A percentile compares a stretch with the other conserved stretches of the same genome.
Evolutionary conservation across 2,888 invertebrate species (phyloP).

Genomic region (Ligdia adustata): DNA sequence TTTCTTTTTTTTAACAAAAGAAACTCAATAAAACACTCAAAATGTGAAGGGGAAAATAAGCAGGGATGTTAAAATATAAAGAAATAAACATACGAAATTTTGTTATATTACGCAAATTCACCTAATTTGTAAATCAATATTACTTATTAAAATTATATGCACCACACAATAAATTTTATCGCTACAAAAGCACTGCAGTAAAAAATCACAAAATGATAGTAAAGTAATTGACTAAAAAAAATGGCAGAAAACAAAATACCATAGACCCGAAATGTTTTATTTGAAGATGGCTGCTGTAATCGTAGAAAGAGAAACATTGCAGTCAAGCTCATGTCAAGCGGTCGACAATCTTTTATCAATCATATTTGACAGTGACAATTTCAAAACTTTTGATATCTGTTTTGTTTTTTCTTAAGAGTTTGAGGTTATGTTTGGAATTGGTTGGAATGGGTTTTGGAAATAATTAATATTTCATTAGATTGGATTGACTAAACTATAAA

Average conservation of each 20-base stretch:
- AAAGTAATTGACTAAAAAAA: constrained; percentile 79
- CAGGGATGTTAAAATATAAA: constrained; percentile 34
- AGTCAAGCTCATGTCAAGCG: neutral
- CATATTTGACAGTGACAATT: too few species aligned
- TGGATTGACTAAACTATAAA: too few species aligned
- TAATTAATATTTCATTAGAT: too few species aligned
- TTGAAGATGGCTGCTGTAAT: too few species aligned
- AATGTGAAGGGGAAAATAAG: constrained; percentile 34
- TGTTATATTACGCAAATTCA: constrained; percentile 31
- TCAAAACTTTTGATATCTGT: too few species aligned
- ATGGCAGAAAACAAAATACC: constrained; percentile 69
- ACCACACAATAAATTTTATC: constrained; percentile 72
- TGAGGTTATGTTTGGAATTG: too few species aligned
- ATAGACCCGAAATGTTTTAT: too few species aligned
- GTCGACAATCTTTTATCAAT: neutral
- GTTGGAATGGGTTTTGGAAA: too few species aligned
- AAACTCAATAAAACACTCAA: constrained; percentile 33
- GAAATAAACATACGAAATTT: constrained; percentile 34
- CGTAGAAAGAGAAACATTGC: too few species aligned
- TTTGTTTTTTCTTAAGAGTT: too few species aligned
- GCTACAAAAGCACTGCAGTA: constrained; percentile 60
- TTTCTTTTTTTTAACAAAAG: constrained; percentile 33
- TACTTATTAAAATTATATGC: constrained; percentile 60
- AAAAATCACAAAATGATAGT: constrained; percentile 71
- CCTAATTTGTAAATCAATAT: constrained; percentile 43